Base-by-base conservation (phyloP, 2,888 invertebrate genomes). In the Tanypteryx hageni region DNA sequence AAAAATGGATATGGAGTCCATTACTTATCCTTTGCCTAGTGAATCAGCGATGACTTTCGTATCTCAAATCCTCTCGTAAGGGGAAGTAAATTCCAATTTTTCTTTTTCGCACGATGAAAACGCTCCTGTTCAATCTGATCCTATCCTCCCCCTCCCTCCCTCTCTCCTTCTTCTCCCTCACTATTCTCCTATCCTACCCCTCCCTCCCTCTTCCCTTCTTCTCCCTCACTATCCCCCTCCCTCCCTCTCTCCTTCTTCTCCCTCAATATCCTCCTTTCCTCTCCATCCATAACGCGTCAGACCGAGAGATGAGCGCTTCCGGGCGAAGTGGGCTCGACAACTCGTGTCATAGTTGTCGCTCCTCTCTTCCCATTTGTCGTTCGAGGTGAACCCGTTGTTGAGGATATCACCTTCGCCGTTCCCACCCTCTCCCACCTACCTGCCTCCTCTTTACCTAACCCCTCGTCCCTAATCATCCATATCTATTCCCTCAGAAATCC, bases 351-450 rank as follows among this genome's bases (percentile, higher is more conserved):
- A 57, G 27, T 57, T 83, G 83, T 57, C 76, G n/a, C n/a, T 44
- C 10, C 83, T 83, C 83, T 83, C 44, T 83, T 83, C 83, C 57
- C 83, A 83, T 83, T 56, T 83, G 83, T 83, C 16, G 83, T 16
- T 13, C 56, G 83, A 56, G n/a, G 57, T 16, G 83, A 18, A 83
- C 9, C 83, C 83, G 57, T 83, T 57, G 83, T 83, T n/a, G 83
- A 57, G 44, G 16, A 13, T 16, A 14, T 9, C 31, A 82, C 27
- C 18, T 5, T 4, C 31, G n/a, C 16, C 44, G 31, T 31, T 1
- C 3, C 31, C 82, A 14, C 82, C 13, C 64, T 31, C 82, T 44
- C 44, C 44, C 5, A 1, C 44, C 44, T 44, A 1, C 44, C 44
- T 44, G 3, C 44, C 44, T 44, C 44, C 44, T 5, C 76, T 14